Percentiles rank a stretch among this genome's conserved stretches.
phyloP scores from a whole-genome alignment of 2,113 vertebrate genomes.

The Agapornis roseicollis region DNA sequence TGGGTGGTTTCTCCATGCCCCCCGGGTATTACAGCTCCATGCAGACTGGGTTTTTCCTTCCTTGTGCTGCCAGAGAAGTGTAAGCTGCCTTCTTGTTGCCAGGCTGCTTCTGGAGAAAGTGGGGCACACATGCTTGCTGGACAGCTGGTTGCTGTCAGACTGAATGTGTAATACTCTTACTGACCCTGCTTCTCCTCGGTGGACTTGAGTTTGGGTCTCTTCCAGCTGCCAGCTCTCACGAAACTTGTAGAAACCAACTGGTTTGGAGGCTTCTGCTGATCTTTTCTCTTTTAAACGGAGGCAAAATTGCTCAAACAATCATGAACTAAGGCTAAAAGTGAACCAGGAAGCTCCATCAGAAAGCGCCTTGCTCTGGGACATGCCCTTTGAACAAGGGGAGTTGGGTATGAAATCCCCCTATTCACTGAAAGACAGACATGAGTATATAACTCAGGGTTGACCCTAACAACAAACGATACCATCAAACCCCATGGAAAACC shows the following conservation, averaged over 20 bases:
- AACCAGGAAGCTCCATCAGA: neutral
- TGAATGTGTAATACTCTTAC: neutral
- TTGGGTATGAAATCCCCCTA: fast-evolving
- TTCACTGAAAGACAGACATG: neutral
- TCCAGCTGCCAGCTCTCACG: neutral
- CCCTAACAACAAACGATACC: neutral
- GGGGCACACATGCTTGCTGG: neutral
- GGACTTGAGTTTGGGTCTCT: neutral
- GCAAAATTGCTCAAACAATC: neutral
- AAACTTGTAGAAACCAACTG: neutral
- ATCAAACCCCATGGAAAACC: neutral
- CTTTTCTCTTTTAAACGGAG: neutral
- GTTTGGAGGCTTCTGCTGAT: neutral
- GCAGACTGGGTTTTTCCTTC: neutral
- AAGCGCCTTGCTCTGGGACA: neutral
- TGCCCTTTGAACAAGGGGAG: neutral
- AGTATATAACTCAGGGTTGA: neutral
- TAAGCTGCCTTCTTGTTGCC: neutral
- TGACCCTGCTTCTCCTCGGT: neutral
- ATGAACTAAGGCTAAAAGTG: neutral
- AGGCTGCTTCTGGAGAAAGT: neutral
- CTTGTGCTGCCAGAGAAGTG: neutral
- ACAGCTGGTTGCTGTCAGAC: neutral
- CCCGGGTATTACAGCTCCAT: neutral
- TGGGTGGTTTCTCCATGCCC: neutral